These are phyloP conservation scores for Eristalis tenax DNA, from an alignment of 2,888 invertebrate species.

Conservation along the genomic window DNA sequence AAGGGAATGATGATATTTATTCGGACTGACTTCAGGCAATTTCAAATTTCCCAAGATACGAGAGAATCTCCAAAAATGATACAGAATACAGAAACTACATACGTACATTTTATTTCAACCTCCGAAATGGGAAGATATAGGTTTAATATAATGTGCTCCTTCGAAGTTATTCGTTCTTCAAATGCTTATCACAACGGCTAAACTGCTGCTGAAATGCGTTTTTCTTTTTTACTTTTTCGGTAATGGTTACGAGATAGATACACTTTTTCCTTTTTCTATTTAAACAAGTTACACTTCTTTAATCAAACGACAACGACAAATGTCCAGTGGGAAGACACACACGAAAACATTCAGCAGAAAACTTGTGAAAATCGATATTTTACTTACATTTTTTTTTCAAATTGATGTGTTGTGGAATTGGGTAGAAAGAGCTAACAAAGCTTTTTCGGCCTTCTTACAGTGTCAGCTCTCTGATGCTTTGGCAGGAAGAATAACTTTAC, in stretches of 20 bases:
- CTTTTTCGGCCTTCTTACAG: conserved; percentile 66
- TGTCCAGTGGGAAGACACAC: conserved; percentile 28
- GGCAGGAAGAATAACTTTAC: conserved; percentile 57
- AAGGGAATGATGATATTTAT: conserved; percentile 3
- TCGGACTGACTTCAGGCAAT: background rate
- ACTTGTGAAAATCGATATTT: conserved; percentile 69
- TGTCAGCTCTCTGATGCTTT: conserved; percentile 60
- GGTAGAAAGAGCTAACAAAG: conserved; percentile 51
- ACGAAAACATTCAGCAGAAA: conserved; percentile 68
- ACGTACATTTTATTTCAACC: conserved; percentile 62
- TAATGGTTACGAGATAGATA: background rate
- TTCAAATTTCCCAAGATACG: background rate
- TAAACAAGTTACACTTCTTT: conserved; percentile 3
- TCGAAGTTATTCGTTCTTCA: conserved; percentile 2
- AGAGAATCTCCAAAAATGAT: conserved; percentile 11
- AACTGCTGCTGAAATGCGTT: background rate
- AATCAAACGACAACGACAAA: conserved; percentile 31
- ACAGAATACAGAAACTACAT: conserved; percentile 41
- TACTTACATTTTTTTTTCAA: conserved; percentile 71
- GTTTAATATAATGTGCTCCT: background rate
- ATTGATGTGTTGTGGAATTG: conserved; percentile 64
- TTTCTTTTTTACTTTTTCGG: background rate
- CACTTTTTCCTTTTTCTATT: background rate
- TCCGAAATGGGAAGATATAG: background rate
- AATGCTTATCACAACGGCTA: background rate